Percentiles rank a stretch among this genome's conserved stretches.
phyloP scores from a whole-genome alignment of 2,113 vertebrate species.

The Saccopteryx leptura region DNA sequence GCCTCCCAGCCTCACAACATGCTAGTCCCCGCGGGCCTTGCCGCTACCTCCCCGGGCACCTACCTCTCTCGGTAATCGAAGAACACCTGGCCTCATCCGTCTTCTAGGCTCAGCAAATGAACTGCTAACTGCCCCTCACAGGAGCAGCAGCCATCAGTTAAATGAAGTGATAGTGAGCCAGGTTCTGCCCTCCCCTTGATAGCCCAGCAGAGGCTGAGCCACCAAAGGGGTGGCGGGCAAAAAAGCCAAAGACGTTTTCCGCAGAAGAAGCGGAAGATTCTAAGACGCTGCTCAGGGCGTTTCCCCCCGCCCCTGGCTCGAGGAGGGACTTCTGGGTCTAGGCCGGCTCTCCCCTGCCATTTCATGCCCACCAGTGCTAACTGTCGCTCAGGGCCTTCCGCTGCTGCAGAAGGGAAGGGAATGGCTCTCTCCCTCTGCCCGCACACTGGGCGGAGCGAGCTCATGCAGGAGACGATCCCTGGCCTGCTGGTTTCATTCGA shows the following conservation, averaged over 20 bases:
- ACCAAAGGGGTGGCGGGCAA: neutral
- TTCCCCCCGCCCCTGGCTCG: neutral
- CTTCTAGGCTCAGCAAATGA: conserved; percentile 25
- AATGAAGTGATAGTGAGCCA: conserved; percentile 25
- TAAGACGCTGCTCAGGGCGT: neutral
- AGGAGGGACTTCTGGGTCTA: neutral
- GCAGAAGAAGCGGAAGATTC: neutral
- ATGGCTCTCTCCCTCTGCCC: neutral
- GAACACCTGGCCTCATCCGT: neutral
- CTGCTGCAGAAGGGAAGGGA: neutral
- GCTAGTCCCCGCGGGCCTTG: neutral
- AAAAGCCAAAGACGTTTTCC: neutral
- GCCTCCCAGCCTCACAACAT: neutral
- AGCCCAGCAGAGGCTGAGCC: neutral
- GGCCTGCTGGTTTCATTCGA: neutral
- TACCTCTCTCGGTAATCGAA: neutral
- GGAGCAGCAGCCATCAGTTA: conserved; percentile 48
- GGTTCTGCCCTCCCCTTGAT: neutral
- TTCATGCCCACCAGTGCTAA: neutral
- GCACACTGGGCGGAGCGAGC: neutral
- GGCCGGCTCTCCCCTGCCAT: neutral
- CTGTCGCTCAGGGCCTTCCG: neutral
- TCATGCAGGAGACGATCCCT: neutral
- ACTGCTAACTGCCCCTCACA: conserved; percentile 47
- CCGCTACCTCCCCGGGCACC: neutral